A percentile compares a stretch with the other conserved stretches of the same genome.
Evolutionary conservation across 2,888 invertebrate species (phyloP).

Genomic region (Tenthredo notha): DNA sequence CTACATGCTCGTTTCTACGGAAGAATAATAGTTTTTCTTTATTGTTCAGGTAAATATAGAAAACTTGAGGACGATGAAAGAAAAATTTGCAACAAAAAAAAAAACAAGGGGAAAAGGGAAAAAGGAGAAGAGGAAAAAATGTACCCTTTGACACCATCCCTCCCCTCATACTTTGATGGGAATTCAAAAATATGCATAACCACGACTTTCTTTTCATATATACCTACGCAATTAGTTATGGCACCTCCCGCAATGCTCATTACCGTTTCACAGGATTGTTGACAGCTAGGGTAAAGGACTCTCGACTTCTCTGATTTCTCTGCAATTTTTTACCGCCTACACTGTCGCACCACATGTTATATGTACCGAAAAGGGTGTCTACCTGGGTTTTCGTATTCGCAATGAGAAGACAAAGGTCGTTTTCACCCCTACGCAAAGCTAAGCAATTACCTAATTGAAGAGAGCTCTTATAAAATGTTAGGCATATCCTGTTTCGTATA

Average conservation of each 20-base stretch:
- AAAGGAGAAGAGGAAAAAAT: background rate
- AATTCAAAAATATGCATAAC: slow-evolving; percentile 2
- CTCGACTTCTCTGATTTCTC: background rate
- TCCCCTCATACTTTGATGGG: background rate
- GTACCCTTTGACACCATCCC: too few relatives aligned
- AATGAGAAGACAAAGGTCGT: slow-evolving; percentile 7
- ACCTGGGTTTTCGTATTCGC: slow-evolving; percentile 11
- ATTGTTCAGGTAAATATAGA: background rate
- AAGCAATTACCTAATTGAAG: background rate
- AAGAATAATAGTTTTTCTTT: background rate
- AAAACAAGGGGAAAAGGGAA: too few relatives aligned
- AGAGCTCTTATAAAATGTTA: background rate
- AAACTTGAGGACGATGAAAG: background rate
- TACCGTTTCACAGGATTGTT: slow-evolving; percentile 16
- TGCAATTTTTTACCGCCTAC: slow-evolving; percentile 22
- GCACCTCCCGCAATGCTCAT: background rate
- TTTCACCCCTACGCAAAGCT: background rate
- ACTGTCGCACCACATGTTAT: too few relatives aligned
- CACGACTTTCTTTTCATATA: background rate
- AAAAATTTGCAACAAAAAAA: background rate
- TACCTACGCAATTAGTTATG: background rate
- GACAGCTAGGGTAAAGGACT: slow-evolving; percentile 14
- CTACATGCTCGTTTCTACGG: background rate
- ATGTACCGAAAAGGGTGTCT: background rate
- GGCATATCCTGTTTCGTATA: background rate